These are phyloP conservation scores for Oithona nana DNA, from an alignment of 2,888 invertebrate genomes.

Conservation along the genomic window DNA sequence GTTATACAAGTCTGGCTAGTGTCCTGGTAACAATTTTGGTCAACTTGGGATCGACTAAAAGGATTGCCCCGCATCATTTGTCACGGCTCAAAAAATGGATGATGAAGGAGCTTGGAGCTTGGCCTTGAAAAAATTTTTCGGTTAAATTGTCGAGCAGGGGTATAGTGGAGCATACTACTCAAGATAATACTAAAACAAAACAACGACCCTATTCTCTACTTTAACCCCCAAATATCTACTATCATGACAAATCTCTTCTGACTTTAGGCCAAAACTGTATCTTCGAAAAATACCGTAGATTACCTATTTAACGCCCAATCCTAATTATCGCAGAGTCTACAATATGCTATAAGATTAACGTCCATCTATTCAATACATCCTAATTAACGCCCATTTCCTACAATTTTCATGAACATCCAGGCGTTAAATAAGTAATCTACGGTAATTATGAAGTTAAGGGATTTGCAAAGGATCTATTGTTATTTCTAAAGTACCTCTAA, in stretches of 20 bases:
- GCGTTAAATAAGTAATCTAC: too few species aligned
- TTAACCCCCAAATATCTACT: neutral
- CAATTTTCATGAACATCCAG: too few species aligned
- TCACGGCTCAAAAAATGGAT: neutral
- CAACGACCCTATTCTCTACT: neutral
- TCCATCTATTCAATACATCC: too few species aligned
- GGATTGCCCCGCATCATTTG: neutral
- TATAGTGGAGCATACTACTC: too few species aligned
- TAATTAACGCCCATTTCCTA: too few species aligned
- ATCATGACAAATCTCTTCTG: neutral
- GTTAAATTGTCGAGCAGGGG: neutral
- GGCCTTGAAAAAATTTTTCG: neutral
- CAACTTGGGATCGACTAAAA: neutral
- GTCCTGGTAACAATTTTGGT: neutral
- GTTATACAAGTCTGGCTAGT: neutral
- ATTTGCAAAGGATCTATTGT: too few species aligned
- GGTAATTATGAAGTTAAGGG: too few species aligned
- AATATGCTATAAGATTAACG: too few species aligned
- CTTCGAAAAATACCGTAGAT: neutral
- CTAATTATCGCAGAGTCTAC: too few species aligned
- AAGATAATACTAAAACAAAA: neutral
- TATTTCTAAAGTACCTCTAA: too few species aligned
- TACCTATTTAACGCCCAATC: too few species aligned
- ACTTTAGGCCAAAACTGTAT: neutral
- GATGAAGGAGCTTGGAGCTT: too few species aligned